Conservation (phyloP, 2,113 vertebrate genomes). For the Nicator chloris region DNA sequence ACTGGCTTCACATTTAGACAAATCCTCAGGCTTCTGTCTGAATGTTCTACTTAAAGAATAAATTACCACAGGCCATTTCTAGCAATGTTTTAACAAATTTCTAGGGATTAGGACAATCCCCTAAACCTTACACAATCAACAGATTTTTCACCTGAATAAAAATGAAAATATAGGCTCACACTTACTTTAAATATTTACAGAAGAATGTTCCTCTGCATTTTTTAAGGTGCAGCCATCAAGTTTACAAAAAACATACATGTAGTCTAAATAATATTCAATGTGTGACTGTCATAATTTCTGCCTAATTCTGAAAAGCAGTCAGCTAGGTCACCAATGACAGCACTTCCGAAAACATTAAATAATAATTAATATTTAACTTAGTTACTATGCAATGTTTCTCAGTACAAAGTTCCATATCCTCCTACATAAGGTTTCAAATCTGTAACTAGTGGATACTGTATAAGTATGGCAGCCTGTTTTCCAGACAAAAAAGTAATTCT, state of each 20-base stretch:
- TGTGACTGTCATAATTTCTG: background rate
- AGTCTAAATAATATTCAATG: background rate
- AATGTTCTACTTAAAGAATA: background rate
- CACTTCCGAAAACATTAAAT: background rate
- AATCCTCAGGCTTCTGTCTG: background rate
- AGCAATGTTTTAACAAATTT: background rate
- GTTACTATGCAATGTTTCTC: background rate
- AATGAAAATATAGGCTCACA: background rate
- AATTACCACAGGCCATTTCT: background rate
- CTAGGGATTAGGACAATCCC: background rate
- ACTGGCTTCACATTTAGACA: background rate
- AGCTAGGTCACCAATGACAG: background rate
- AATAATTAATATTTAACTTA: conserved; percentile 26
- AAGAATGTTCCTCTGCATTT: background rate
- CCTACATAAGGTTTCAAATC: background rate
- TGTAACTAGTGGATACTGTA: background rate
- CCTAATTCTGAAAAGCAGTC: background rate
- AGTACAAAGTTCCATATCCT: background rate
- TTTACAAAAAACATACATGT: background rate
- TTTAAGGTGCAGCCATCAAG: background rate
- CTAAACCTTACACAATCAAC: background rate
- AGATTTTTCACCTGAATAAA: background rate
- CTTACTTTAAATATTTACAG: background rate
- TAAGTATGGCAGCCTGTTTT: background rate
- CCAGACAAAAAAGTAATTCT: background rate